Evolutionary conservation across 2,888 invertebrate species (phyloP), one percentile per base, ranked within the genome.

Genomic region (Melolontha melolontha): DNA sequence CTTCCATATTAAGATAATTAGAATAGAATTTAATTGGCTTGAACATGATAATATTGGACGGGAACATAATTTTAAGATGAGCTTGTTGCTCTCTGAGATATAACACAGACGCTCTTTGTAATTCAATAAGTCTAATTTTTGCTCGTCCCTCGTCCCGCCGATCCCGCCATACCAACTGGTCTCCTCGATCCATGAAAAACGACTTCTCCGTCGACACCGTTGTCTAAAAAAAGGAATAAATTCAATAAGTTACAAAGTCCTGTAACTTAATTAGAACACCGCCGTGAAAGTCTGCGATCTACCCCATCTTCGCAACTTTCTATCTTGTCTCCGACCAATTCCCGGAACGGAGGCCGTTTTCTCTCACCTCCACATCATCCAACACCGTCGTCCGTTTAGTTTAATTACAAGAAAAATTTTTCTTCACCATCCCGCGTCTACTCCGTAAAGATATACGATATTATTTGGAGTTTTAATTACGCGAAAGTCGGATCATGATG

Each of bases 401-500:
- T 59, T 59, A 47, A 59, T 44, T 59, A 44, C 44, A 59, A 44
- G 44, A 4, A 27, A 51, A 55, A 55, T 40, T 29, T 55, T 55
- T 55, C 55, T 55, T 55, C 17, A n/a, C n/a, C 10, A 16, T 40
- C 17, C 17, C 4, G 16, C 1, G 17, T 17, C 41, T 55, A 40
- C 41, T 17, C 16, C 12, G 44, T n/a, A 29, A 29, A 59, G 59
- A 59, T 44, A 44, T 59, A 59, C 59, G 59, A 59, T 59, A 59
- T 59, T 59, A 44, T 59, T 44, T 59, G 42, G 59, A 27, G 59
- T 44, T 59, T 29, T 59, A 59, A 59, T 59, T 59, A 59, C 59
- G 29, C 17, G 14, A 42, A 59, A 59, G 27, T 44, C 41, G 44
- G 59, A 59, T 59, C 59, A 54, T 54, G 16, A 54, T 54, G 14